Conservation (phyloP, 2,113 vertebrate species). For the Siniperca chuatsi region DNA sequence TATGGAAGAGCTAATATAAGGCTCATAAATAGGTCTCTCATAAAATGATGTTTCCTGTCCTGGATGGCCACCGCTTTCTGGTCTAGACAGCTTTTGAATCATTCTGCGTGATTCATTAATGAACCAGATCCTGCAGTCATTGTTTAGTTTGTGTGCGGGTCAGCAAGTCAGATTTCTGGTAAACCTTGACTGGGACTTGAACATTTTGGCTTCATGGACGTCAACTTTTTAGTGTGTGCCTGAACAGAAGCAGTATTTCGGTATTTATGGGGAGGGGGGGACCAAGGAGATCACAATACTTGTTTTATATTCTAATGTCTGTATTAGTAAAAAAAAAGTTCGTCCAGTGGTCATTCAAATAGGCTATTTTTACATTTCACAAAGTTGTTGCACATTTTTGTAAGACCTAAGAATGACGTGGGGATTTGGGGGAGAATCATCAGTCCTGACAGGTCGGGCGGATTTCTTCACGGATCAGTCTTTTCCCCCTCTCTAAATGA, state of each 20-base stretch:
- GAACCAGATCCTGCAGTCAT: slow-evolving; percentile 23
- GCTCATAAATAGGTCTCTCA: neutral
- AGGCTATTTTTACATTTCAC: neutral
- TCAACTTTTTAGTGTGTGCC: neutral
- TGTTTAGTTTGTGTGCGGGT: slow-evolving; percentile 22
- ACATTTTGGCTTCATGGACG: neutral
- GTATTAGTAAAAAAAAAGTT: too few relatives aligned
- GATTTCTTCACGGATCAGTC: neutral
- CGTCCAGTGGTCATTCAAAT: too few relatives aligned
- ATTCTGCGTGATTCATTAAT: slow-evolving; percentile 69
- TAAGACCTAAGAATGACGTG: neutral
- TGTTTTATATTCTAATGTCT: too few relatives aligned
- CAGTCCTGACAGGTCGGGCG: slow-evolving; percentile 10
- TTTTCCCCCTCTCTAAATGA: neutral
- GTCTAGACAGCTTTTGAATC: slow-evolving; percentile 78
- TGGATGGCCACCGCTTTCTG: slow-evolving; percentile 2
- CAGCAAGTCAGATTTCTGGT: slow-evolving; percentile 38
- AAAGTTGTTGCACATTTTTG: neutral
- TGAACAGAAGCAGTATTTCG: neutral
- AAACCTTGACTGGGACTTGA: slow-evolving; percentile 3
- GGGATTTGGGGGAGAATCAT: neutral
- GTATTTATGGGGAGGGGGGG: neutral
- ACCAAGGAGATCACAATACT: neutral
- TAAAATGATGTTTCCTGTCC: slow-evolving; percentile 34
- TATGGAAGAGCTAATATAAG: neutral